Percentiles rank a stretch among this genome's conserved stretches.
phyloP scores from a whole-genome alignment of 2,797 vertebrate genomes.

The Mycteria americana region DNA sequence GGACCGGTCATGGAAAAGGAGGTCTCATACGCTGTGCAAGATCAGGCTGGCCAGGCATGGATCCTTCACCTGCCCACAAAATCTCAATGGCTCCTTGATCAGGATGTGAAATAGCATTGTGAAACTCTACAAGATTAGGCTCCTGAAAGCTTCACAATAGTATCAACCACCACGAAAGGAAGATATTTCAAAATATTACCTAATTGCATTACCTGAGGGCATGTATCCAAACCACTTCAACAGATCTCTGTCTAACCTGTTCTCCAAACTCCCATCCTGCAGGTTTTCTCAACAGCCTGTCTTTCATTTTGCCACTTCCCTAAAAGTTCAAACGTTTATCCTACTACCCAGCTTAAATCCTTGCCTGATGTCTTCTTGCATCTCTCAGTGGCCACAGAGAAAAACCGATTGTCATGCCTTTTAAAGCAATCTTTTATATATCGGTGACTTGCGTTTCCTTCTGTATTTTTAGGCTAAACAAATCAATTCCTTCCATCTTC shows the following conservation, averaged over 20 bases:
- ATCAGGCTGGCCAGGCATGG: background rate
- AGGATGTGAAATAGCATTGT: background rate
- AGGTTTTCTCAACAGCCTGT: background rate
- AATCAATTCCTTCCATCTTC: conserved; percentile 30
- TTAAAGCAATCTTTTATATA: background rate
- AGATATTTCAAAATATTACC: background rate
- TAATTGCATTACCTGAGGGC: background rate
- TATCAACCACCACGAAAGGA: background rate
- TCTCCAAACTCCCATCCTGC: background rate
- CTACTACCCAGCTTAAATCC: background rate
- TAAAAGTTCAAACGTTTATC: background rate
- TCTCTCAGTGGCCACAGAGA: background rate
- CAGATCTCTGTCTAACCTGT: background rate
- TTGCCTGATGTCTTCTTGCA: background rate
- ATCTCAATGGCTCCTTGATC: background rate
- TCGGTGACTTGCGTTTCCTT: background rate
- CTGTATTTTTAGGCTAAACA: conserved; percentile 33
- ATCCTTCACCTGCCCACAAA: background rate
- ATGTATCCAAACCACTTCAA: background rate
- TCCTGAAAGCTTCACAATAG: background rate
- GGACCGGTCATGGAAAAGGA: rapidly evolving
- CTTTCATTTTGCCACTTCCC: background rate
- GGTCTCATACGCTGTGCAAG: rapidly evolving
- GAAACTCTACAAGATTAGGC: background rate
- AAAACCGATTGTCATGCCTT: background rate